Percentiles rank a stretch among this genome's conserved stretches.
Conservation (phyloP, 2,113 vertebrate species). For the Oryzias curvinotus region DNA sequence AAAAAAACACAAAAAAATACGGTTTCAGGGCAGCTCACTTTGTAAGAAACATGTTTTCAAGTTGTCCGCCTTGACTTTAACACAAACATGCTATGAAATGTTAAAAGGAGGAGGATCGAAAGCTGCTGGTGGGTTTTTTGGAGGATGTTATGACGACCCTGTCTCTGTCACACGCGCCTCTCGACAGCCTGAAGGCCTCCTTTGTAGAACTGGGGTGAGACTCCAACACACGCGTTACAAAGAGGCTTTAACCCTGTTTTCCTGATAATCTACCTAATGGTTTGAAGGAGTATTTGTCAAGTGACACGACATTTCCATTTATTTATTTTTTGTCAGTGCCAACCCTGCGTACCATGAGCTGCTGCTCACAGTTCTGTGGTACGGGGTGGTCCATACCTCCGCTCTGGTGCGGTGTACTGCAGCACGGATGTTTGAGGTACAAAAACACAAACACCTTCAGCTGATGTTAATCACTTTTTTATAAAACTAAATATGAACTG, state of each 20-base stretch:
- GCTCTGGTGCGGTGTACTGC: conserved; percentile 96
- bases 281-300: neutral
- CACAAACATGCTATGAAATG: neutral
- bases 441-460: conserved; percentile 17
- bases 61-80: neutral
- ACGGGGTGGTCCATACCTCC: conserved; percentile 97
- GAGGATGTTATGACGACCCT: conserved; percentile 98
- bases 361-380: conserved; percentile 95
- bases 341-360: conserved; percentile 97
- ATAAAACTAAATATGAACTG: neutral
- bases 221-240: neutral
- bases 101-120: conserved; percentile 93
- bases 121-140: conserved; percentile 93
- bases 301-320: neutral
- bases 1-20: neutral
- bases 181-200: conserved; percentile 97
- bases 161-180: conserved; percentile 92
- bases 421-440: conserved; percentile 99
- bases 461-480: neutral
- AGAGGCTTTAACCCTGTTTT: neutral
- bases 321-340: conserved; percentile 76
- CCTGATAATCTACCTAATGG: neutral
- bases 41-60: too few relatives aligned
- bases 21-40: neutral
- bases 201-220: conserved; percentile 97